These are phyloP conservation scores for Dicyrtoma fusca DNA, from an alignment of 2,888 invertebrate genomes.

Conservation along the genomic window DNA sequence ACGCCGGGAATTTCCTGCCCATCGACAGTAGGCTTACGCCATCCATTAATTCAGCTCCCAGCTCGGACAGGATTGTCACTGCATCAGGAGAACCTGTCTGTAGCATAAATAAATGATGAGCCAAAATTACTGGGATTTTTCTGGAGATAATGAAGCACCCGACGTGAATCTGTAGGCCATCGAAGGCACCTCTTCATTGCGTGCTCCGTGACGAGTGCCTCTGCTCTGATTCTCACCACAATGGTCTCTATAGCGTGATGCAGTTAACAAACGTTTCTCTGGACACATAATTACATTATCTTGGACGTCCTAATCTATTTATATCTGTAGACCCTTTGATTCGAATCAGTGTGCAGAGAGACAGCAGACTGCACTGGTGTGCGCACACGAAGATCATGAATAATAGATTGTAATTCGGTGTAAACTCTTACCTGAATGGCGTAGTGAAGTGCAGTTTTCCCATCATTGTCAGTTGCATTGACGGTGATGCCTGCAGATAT, in stretches of 20 bases:
- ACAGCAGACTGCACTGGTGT: neutral
- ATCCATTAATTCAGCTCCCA: constrained; percentile 56
- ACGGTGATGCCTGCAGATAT: constrained; percentile 54
- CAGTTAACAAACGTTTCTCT: no score
- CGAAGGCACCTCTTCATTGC: neutral
- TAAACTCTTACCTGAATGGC: constrained; percentile 49
- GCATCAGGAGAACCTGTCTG: constrained; percentile 57
- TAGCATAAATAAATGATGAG: constrained; percentile 1
- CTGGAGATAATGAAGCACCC: no score
- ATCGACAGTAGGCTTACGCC: constrained; percentile 54
- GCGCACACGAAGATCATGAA: neutral
- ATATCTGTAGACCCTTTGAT: no score
- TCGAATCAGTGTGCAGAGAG: neutral
- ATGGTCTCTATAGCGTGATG: no score
- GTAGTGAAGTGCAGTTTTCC: constrained; percentile 55
- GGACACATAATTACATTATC: no score
- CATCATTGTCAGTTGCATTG: constrained; percentile 56
- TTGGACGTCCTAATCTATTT: no score
- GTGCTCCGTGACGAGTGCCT: neutral
- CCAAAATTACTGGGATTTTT: no score
- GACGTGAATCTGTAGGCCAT: neutral
- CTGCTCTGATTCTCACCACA: no score
- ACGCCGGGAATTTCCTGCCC: constrained; percentile 52
- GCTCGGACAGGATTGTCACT: constrained; percentile 52
- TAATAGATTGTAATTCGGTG: neutral